phyloP scores from a whole-genome alignment of 2,113 vertebrate genomes.

The Ceyx cyanopectus region DNA sequence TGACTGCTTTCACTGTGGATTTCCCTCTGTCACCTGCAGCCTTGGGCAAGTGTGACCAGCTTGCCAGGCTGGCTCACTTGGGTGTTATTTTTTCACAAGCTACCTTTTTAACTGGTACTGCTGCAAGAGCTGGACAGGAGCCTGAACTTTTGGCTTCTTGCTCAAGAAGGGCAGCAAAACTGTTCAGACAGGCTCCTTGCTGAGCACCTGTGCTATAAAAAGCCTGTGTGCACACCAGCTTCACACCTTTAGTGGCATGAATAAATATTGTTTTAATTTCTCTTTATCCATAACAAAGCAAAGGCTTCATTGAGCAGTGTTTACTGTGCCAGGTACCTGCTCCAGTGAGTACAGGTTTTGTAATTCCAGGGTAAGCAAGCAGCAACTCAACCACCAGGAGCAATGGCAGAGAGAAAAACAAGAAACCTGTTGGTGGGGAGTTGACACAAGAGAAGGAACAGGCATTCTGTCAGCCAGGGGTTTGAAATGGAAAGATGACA shows the following conservation, averaged over 20 bases:
- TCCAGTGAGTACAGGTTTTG: background rate
- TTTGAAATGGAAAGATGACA: background rate
- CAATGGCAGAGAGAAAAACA: background rate
- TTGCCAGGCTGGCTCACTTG: background rate
- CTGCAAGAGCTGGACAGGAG: background rate
- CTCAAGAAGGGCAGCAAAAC: background rate
- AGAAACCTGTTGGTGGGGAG: background rate
- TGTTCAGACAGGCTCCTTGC: background rate
- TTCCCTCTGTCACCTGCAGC: fast-evolving
- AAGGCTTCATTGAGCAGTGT: background rate
- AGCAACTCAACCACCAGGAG: background rate
- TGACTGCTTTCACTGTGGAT: background rate
- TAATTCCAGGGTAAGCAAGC: background rate
- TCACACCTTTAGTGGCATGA: background rate
- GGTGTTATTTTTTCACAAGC: background rate
- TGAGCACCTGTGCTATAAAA: background rate
- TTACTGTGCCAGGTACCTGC: background rate
- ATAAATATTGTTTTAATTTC: background rate
- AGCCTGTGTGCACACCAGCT: background rate
- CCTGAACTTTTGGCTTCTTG: fast-evolving
- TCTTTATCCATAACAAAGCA: background rate
- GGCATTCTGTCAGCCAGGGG: background rate
- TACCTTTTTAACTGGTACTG: background rate
- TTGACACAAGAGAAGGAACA: background rate
- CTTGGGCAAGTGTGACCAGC: background rate